Percentiles rank a stretch among this genome's conserved stretches.
Conservation (phyloP, 1,140 invertebrate genomes). For the Chelonus insularis region DNA sequence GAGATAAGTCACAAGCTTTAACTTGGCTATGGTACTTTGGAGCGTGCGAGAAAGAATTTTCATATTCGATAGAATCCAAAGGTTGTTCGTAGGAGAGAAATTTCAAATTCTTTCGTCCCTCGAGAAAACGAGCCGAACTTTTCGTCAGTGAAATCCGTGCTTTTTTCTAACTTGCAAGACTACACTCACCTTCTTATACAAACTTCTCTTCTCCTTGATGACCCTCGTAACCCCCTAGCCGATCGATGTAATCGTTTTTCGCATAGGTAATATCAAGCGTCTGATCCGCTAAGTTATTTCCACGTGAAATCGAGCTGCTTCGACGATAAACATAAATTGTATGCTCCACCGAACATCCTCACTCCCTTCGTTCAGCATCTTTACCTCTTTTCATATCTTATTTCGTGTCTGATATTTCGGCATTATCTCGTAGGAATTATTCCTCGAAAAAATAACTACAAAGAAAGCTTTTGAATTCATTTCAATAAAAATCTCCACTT, state of each 20-base stretch:
- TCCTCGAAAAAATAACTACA: too few species aligned
- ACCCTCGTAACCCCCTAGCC: constrained; percentile 7
- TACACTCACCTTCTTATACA: neutral
- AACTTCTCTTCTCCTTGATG: too few species aligned
- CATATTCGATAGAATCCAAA: constrained; percentile 26
- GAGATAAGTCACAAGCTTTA: neutral
- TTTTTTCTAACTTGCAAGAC: neutral
- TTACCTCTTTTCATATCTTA: neutral
- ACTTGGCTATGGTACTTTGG: constrained; percentile 25
- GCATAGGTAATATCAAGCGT: constrained; percentile 32
- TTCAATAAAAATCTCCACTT: too few species aligned
- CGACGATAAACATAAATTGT: constrained; percentile 33
- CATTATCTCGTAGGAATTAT: too few species aligned
- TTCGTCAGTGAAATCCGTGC: constrained; percentile 15
- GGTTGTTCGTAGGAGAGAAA: constrained; percentile 13
- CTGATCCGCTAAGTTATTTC: constrained; percentile 33
- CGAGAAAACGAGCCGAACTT: constrained; percentile 1
- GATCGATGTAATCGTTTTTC: constrained; percentile 31
- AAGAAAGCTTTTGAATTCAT: too few species aligned
- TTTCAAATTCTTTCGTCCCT: constrained; percentile 20
- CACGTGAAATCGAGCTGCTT: constrained; percentile 25
- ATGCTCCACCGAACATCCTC: constrained; percentile 22
- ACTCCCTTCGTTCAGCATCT: neutral
- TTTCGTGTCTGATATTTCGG: neutral
- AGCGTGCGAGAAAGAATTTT: constrained; percentile 23